Percentiles rank a stretch among this genome's conserved stretches.
These are phyloP conservation scores for Urocyon cinereoargenteus DNA, from an alignment of 2,797 vertebrate species.

Conservation along the genomic window DNA sequence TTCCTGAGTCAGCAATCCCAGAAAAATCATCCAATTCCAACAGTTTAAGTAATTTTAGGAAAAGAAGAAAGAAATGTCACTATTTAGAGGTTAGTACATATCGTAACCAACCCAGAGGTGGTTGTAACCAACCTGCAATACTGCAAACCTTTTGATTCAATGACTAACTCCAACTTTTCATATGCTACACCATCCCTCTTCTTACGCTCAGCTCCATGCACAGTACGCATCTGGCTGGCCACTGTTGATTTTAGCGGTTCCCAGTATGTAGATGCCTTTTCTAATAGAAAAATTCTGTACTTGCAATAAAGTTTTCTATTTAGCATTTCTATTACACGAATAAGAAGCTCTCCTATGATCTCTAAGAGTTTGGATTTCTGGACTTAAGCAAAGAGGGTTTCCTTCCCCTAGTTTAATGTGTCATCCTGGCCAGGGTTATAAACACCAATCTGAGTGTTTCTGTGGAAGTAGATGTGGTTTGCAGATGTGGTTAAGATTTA, in stretches of 20 bases:
- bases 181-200: background rate
- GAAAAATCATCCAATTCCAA: background rate
- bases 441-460: background rate
- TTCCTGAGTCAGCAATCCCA: background rate
- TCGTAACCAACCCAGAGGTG: background rate
- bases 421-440: background rate
- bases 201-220: background rate
- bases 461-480: background rate
- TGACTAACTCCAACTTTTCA: background rate
- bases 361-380: background rate
- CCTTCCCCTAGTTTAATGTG: background rate
- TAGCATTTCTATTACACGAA: background rate
- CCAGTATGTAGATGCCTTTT: background rate
- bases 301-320: constrained; percentile 19
- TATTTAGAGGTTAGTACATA: background rate
- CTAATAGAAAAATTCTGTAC: background rate
- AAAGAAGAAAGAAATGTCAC: background rate
- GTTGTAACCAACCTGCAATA: background rate
- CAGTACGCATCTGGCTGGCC: background rate
- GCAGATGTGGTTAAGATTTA: background rate
- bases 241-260: background rate
- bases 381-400: background rate
- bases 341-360: background rate
- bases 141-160: background rate
- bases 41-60: background rate